Evolutionary conservation across 2,113 vertebrate genomes (phyloP).

Genomic region (Phalacrocorax pelagicus): DNA sequence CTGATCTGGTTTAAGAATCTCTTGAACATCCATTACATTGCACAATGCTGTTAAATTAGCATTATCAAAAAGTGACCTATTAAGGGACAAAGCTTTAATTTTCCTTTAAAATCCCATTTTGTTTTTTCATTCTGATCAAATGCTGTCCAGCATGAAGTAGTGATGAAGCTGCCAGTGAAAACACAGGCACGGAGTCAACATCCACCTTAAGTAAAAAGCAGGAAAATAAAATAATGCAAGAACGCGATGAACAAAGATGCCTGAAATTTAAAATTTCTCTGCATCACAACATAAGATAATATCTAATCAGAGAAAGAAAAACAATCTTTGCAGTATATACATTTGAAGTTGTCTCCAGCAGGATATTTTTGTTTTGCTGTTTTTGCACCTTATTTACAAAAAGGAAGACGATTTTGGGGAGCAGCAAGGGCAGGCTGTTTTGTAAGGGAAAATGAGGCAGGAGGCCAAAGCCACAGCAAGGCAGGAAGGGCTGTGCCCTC

Average conservation of each 20-base stretch:
- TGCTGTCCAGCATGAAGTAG: neutral
- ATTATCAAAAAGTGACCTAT: neutral
- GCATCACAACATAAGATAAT: neutral
- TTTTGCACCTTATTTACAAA: neutral
- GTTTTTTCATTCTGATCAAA: neutral
- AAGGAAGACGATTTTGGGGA: neutral
- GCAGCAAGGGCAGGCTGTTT: neutral
- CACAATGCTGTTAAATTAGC: neutral
- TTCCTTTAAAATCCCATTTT: neutral
- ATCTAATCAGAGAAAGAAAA: neutral
- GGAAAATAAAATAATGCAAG: neutral
- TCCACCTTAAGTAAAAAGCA: neutral
- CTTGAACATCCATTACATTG: rapidly evolving
- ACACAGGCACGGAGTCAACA: neutral
- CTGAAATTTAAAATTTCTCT: neutral
- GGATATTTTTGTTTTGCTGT: neutral
- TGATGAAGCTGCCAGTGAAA: neutral
- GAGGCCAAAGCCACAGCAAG: neutral
- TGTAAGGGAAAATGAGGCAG: neutral
- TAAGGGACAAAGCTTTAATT: neutral
- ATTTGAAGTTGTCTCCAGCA: neutral
- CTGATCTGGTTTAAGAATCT: neutral
- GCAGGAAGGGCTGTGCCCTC: neutral
- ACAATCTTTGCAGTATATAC: neutral
- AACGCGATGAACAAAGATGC: neutral